Evolutionary conservation across 1,140 invertebrate species (phyloP).

Genomic region (Rhagoletis pomonella): DNA sequence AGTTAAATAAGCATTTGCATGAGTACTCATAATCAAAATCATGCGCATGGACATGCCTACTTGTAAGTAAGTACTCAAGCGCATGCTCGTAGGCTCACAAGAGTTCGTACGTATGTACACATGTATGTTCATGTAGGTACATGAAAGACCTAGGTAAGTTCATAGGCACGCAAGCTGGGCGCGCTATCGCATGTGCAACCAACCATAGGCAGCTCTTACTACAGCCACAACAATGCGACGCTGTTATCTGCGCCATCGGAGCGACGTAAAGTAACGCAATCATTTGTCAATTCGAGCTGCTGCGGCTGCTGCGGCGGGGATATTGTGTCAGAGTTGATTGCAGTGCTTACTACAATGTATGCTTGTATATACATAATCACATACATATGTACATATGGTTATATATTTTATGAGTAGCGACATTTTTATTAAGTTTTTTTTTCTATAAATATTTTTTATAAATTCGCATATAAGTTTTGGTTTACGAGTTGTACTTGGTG

Average conservation of each 20-base stretch:
- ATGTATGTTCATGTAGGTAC: not conserved
- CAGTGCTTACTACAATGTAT: not conserved
- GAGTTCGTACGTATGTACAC: not conserved
- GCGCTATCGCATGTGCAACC: slow-evolving; percentile 9
- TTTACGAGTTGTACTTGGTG: not conserved
- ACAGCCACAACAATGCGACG: slow-evolving; percentile 12
- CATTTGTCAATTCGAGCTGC: slow-evolving; percentile 46
- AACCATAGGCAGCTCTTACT: not conserved
- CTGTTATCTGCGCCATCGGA: slow-evolving; percentile 5
- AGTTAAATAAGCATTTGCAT: not conserved
- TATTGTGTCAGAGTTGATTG: slow-evolving; percentile 22
- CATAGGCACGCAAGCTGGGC: slow-evolving; percentile 27
- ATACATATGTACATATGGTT: not conserved
- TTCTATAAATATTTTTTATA: not conserved
- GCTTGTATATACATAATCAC: not conserved
- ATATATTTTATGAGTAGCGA: no score
- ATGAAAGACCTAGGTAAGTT: not conserved
- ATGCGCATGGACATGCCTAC: not conserved
- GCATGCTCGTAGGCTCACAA: not conserved
- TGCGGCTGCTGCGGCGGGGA: slow-evolving; percentile 17
- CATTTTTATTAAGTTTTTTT: no score
- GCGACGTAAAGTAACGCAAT: slow-evolving; percentile 42
- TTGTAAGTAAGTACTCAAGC: not conserved
- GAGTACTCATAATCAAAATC: slow-evolving; percentile 26
- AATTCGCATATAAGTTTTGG: not conserved